A percentile compares a stretch with the other conserved stretches of the same genome.
phyloP scores from a whole-genome alignment of 2,797 vertebrate genomes.

The Leucoraja ocellata region DNA sequence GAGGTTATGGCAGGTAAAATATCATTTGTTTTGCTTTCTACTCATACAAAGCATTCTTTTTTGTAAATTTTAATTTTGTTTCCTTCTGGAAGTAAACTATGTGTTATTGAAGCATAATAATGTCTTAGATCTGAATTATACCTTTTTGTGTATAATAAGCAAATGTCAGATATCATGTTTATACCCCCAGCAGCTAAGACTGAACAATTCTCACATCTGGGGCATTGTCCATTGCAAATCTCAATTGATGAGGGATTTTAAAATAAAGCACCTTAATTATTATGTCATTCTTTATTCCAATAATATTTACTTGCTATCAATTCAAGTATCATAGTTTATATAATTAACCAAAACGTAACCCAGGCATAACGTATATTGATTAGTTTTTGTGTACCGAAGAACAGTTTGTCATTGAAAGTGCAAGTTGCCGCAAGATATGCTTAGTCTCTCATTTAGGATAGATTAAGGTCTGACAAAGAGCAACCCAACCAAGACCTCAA shows the following conservation, averaged over 20 bases:
- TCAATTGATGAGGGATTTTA: background rate
- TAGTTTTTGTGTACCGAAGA: background rate
- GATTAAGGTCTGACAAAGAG: too few species aligned
- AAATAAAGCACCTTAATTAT: background rate
- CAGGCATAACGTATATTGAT: background rate
- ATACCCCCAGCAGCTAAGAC: background rate
- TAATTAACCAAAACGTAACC: background rate
- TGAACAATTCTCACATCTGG: background rate
- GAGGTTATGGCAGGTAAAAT: conserved; percentile 64
- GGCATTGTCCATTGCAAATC: background rate
- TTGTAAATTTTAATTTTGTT: background rate
- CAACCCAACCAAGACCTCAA: too few species aligned
- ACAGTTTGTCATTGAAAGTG: background rate
- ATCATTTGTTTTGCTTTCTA: background rate
- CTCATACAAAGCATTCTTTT: background rate
- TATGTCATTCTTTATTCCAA: background rate
- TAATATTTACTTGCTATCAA: background rate
- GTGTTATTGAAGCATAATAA: background rate
- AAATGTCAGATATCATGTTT: background rate
- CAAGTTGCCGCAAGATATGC: background rate
- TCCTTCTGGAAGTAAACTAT: background rate
- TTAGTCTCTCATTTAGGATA: background rate
- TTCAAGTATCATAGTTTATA: background rate
- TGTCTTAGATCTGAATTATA: too few species aligned
- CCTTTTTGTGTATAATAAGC: too few species aligned